A percentile compares a stretch with the other conserved stretches of the same genome.
Conservation (phyloP, 53 echinoderm and acorn worm species). For the Pentamera pediparva region DNA sequence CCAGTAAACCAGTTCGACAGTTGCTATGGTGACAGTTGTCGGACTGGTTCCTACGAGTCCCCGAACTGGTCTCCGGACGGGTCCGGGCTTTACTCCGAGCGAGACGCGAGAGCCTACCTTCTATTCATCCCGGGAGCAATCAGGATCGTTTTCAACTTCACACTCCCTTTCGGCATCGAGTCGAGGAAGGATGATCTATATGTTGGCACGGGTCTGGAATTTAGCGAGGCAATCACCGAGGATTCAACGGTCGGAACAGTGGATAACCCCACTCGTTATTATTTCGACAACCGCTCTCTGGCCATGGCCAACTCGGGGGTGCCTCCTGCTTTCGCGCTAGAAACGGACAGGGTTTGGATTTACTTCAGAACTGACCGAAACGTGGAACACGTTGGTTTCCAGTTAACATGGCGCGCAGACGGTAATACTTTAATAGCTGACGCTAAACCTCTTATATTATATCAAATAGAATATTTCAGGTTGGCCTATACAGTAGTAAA, state of each 20-base stretch:
- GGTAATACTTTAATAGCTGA: background rate
- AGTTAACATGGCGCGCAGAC: background rate
- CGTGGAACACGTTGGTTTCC: background rate
- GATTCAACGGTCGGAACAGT: background rate
- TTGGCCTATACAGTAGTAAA: too few species aligned
- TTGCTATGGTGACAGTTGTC: constrained; percentile 52
- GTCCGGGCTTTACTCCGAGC: background rate
- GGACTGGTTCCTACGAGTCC: constrained; percentile 35
- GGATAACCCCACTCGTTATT: background rate
- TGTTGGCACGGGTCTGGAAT: constrained; percentile 17
- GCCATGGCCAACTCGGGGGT: too few species aligned
- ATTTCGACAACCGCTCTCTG: background rate
- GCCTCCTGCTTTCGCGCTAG: background rate
- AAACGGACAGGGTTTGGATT: background rate
- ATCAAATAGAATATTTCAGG: too few species aligned
- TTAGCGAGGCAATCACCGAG: background rate
- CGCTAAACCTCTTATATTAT: too few species aligned
- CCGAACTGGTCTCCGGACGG: constrained; percentile 18
- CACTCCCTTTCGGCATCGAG: background rate
- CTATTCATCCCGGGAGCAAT: constrained; percentile 6
- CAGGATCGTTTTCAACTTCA: background rate
- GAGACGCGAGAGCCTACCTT: background rate
- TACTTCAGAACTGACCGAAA: constrained; percentile 18
- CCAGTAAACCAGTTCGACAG: constrained; percentile 25
- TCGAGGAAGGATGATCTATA: constrained; percentile 3